Percentiles rank a stretch among this genome's conserved stretches.
phyloP scores from a whole-genome alignment of 1,140 invertebrate genomes.

The Andricus grossulariae region DNA sequence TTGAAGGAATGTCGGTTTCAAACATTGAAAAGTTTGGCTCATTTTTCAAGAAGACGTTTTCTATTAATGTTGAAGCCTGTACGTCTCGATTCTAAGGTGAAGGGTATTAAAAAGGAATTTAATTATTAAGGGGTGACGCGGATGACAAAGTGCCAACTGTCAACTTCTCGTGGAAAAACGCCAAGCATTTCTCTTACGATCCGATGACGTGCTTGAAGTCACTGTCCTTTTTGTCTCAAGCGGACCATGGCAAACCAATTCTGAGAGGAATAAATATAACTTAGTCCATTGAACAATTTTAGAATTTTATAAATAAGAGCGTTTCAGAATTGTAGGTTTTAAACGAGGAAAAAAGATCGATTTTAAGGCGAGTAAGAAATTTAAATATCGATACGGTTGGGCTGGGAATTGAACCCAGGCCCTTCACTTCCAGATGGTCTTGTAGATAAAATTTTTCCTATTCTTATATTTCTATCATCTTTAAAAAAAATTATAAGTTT shows the following conservation, averaged over 20 bases:
- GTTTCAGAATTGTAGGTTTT: too few species aligned
- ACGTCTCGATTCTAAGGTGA: not conserved
- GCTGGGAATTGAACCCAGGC: too few species aligned
- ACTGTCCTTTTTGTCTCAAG: not conserved
- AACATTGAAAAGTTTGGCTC: not conserved
- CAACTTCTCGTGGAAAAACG: constrained; percentile 20
- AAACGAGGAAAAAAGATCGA: too few species aligned
- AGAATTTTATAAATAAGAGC: too few species aligned
- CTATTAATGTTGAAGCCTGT: not conserved
- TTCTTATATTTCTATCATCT: not conserved
- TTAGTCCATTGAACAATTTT: not conserved
- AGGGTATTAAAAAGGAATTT: constrained; percentile 16
- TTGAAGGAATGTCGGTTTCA: too few species aligned
- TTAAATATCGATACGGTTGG: too few species aligned
- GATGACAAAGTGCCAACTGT: constrained; percentile 25
- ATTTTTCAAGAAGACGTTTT: not conserved
- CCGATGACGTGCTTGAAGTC: constrained; percentile 22
- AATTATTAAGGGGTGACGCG: constrained; percentile 15
- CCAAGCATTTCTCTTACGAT: constrained; percentile 20
- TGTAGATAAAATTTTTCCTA: not conserved
- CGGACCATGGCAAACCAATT: constrained; percentile 6
- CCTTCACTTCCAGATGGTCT: too few species aligned
- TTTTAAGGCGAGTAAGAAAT: too few species aligned
- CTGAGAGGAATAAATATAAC: not conserved
- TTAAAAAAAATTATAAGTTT: not conserved